Evolutionary conservation across 2,113 vertebrate genomes (phyloP).

Genomic region (Orcinus orca): DNA sequence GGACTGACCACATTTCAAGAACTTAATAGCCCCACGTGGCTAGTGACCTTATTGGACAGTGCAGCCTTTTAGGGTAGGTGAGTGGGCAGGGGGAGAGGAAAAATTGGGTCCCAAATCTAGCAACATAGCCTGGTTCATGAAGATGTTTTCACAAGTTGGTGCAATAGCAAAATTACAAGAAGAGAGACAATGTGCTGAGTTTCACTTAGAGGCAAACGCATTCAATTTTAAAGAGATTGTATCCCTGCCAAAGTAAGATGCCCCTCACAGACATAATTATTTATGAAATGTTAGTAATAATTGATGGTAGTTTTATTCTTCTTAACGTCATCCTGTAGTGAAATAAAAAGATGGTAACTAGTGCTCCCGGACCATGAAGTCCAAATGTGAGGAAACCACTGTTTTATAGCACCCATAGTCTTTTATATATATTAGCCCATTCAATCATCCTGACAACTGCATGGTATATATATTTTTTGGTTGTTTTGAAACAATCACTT

Average conservation of each 20-base stretch:
- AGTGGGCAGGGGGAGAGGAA: background rate
- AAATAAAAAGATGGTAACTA: background rate
- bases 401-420: background rate
- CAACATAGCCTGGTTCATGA: background rate
- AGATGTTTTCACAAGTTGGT: background rate
- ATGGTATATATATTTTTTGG: background rate
- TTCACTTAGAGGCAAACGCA: background rate
- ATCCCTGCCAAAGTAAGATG: background rate
- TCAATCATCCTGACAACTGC: background rate
- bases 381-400: background rate
- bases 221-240: background rate
- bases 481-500: conserved; percentile 6
- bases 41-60: background rate
- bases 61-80: background rate
- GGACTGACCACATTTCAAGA: background rate
- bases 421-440: background rate
- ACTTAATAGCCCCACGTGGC: background rate
- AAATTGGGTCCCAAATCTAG: background rate
- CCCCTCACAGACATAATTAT: background rate
- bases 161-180: background rate
- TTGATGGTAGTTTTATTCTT: background rate
- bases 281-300: background rate
- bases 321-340: background rate
- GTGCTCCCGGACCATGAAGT: background rate
- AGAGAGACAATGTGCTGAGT: background rate